Percentiles rank a stretch among this genome's conserved stretches.
These are phyloP conservation scores for Perdix hodgsoniae DNA, from an alignment of 2,797 vertebrate genomes.

Conservation along the genomic window DNA sequence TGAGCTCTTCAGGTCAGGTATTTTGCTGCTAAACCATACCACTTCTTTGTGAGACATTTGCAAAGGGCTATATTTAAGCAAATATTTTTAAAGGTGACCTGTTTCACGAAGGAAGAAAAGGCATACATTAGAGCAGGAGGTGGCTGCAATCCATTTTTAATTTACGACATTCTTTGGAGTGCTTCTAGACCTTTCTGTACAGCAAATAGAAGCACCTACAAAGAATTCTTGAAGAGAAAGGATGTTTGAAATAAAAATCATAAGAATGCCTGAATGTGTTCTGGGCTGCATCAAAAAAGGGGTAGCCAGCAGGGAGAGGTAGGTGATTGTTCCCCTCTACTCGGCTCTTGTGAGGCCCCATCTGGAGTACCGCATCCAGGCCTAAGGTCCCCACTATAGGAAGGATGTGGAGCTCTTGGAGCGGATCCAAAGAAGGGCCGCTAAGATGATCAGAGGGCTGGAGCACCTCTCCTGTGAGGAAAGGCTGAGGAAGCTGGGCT, in stretches of 20 bases:
- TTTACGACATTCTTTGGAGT: neutral
- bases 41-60: neutral
- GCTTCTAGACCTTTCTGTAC: neutral
- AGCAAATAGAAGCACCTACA: neutral
- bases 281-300: no score
- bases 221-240: neutral
- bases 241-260: neutral
- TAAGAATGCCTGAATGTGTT: neutral
- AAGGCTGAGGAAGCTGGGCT: no score
- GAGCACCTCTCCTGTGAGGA: no score
- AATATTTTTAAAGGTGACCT: neutral
- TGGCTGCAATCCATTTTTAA: neutral
- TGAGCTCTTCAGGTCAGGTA: neutral
- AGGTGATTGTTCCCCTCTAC: no score
- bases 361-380: no score
- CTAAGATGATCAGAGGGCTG: no score
- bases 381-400: no score
- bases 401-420: no score
- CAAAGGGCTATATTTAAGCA: neutral
- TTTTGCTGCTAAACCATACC: neutral
- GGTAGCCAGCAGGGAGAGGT: no score
- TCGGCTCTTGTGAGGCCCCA: no score
- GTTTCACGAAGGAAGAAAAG: neutral
- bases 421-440: no score
- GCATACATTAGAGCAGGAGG: neutral